Evolutionary conservation across 2,888 invertebrate genomes (phyloP).

Genomic region (Heterodera filipjevi): DNA sequence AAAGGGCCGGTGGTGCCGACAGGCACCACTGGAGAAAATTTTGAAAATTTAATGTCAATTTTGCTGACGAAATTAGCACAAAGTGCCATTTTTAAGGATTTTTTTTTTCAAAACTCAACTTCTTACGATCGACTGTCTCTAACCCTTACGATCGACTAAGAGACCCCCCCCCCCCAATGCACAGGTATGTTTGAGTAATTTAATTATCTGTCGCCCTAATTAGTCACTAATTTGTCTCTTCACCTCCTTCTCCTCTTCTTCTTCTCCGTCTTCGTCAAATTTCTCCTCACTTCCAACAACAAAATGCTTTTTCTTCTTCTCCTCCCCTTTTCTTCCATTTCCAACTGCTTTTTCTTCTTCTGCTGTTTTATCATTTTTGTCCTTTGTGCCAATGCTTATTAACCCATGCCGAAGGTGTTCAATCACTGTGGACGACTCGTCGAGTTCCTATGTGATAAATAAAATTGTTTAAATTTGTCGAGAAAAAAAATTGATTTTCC

Average conservation of each 20-base stretch:
- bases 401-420: neutral
- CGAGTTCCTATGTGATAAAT: neutral
- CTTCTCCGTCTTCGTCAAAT: neutral
- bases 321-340: neutral
- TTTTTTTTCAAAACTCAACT: too few species aligned
- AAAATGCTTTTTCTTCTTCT: neutral
- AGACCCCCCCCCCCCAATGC: too few species aligned
- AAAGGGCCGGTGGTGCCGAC: too few species aligned
- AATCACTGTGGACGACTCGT: constrained; percentile 1
- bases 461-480: neutral
- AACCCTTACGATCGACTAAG: too few species aligned
- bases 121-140: too few species aligned
- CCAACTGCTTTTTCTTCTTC: neutral
- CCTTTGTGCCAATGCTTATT: neutral
- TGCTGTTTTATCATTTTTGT: neutral
- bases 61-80: too few species aligned
- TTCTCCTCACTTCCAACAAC: neutral
- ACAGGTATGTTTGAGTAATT: too few species aligned
- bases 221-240: neutral
- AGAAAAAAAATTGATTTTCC: neutral
- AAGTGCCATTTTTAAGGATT: too few species aligned
- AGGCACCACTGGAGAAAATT: too few species aligned
- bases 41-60: too few species aligned
- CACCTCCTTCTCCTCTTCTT: neutral
- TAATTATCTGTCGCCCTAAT: too few species aligned